Conservation (phyloP, 2,113 vertebrate species). For the Gnathonemus echidnorhynchus region DNA sequence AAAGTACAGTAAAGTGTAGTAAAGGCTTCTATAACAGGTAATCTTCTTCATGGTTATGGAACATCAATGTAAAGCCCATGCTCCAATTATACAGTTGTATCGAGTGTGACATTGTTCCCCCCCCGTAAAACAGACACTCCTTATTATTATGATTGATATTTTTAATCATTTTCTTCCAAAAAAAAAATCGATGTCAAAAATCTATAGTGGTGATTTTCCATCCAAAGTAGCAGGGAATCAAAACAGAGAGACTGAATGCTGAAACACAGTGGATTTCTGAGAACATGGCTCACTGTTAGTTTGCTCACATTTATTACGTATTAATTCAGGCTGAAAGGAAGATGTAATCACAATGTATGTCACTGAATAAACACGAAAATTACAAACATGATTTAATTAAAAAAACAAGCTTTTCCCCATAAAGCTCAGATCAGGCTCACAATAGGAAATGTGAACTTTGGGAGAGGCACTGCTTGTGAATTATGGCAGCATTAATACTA, state of each 20-base stretch:
- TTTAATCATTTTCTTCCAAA: neutral
- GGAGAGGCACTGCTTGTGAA: neutral
- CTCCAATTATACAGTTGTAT: neutral
- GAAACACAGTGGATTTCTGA: neutral
- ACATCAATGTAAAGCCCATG: neutral
- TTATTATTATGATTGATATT: neutral
- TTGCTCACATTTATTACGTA: neutral
- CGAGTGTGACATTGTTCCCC: neutral
- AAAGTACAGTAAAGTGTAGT: neutral
- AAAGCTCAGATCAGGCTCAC: neutral
- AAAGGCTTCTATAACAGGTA: neutral
- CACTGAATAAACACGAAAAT: neutral
- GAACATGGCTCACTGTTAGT: neutral
- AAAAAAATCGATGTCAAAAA: neutral
- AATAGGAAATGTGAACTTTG: neutral
- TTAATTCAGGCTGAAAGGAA: neutral
- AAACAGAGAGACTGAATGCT: neutral
- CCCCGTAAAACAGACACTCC: neutral
- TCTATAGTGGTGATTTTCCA: neutral
- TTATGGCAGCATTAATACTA: neutral
- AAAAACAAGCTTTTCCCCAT: neutral
- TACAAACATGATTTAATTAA: neutral
- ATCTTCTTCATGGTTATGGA: neutral
- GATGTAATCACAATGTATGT: neutral
- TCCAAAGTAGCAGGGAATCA: neutral